Percentiles rank a stretch among this genome's conserved stretches.
Conservation (phyloP, 2,797 vertebrate genomes). For the Phylloscopus collybita region DNA sequence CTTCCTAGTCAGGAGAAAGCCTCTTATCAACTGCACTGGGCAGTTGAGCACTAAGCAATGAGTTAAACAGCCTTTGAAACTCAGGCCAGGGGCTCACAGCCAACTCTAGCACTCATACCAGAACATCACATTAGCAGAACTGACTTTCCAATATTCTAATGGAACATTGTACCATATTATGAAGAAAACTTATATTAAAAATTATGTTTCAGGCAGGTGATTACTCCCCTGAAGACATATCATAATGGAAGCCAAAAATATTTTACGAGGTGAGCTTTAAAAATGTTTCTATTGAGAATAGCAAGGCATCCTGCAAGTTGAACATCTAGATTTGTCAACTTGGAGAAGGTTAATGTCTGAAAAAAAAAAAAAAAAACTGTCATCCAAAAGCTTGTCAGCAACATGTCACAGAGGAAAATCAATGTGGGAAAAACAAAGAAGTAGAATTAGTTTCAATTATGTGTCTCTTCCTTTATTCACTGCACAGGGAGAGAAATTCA, state of each 20-base stretch:
- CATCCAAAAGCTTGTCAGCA: constrained; percentile 54
- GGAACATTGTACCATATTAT: background rate
- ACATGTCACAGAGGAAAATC: constrained; percentile 6
- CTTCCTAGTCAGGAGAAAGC: background rate
- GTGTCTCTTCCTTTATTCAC: background rate
- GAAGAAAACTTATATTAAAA: constrained; percentile 52
- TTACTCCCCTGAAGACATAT: constrained; percentile 49
- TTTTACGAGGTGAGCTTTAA: constrained; percentile 57
- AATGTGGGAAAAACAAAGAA: background rate
- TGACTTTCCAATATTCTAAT: constrained; percentile 19
- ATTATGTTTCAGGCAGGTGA: constrained; percentile 61
- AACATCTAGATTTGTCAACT: constrained; percentile 7
- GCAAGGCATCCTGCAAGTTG: background rate
- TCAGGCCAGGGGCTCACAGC: background rate
- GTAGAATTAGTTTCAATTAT: background rate
- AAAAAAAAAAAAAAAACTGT: background rate
- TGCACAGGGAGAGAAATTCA: constrained; percentile 10
- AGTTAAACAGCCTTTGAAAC: background rate
- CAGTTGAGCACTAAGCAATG: background rate
- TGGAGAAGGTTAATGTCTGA: background rate
- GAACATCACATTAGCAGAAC: background rate
- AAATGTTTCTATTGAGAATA: constrained; percentile 65
- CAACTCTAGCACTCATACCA: background rate
- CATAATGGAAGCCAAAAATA: constrained; percentile 55
- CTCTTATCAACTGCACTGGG: background rate